Evolutionary conservation across 2,797 vertebrate species (phyloP).

Genomic region (Distichodus sexfasciatus): DNA sequence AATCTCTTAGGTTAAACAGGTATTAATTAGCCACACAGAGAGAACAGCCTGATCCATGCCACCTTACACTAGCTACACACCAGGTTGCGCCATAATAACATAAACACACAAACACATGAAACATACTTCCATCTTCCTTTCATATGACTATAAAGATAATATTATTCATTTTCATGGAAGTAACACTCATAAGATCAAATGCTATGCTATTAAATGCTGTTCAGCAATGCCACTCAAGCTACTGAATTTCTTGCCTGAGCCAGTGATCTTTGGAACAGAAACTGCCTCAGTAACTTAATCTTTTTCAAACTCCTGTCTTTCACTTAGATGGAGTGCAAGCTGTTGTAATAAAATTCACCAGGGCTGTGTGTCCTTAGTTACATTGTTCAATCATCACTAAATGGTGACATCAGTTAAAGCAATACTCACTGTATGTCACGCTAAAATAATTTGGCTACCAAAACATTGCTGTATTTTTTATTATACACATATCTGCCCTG

Average conservation of each 20-base stretch:
- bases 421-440: no score
- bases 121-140: no score
- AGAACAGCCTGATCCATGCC: constrained; percentile 48
- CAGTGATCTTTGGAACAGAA: not conserved
- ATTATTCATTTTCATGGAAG: no score
- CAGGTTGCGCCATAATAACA: not conserved
- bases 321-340: not conserved
- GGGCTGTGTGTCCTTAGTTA: constrained; percentile 8
- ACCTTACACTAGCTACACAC: constrained; percentile 29
- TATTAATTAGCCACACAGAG: constrained; percentile 49
- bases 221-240: no score
- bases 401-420: not conserved
- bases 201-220: not conserved
- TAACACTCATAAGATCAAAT: not conserved
- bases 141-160: no score
- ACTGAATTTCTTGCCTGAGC: constrained; percentile 9
- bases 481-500: no score
- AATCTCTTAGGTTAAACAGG: constrained; percentile 34
- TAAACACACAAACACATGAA: not conserved
- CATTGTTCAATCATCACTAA: constrained; percentile 11
- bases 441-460: no score
- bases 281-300: not conserved
- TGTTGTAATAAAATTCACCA: constrained; percentile 1
- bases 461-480: no score
- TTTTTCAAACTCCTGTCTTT: not conserved